phyloP scores from a whole-genome alignment of 2,797 vertebrate species.

The Rhinogobio ventralis region DNA sequence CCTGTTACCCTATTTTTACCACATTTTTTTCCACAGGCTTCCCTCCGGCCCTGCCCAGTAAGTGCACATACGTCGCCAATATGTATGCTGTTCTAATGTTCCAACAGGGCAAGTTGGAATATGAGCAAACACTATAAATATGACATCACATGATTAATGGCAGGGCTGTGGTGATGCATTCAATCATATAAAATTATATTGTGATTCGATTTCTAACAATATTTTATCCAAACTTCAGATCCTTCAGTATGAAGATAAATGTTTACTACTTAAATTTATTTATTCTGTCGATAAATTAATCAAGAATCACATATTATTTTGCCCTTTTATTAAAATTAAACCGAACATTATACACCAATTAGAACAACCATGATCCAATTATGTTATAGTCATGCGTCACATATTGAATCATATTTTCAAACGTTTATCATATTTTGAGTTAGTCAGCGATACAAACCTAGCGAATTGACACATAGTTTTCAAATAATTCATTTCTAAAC shows the following conservation, averaged over 20 bases:
- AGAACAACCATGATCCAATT: not conserved
- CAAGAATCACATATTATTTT: not conserved
- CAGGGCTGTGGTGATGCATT: not conserved
- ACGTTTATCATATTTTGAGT: not conserved
- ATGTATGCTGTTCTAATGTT: not conserved
- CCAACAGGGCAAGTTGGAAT: not conserved
- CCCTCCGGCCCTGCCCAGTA: constrained; percentile 2
- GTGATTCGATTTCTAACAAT: not conserved
- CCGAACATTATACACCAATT: not conserved
- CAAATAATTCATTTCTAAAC: not conserved
- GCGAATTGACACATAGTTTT: not conserved
- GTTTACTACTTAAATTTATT: not conserved
- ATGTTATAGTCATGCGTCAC: not conserved
- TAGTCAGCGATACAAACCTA: not conserved
- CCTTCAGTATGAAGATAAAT: not conserved
- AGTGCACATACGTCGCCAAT: constrained; percentile 3
- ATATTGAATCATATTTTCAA: no score
- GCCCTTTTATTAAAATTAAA: not conserved
- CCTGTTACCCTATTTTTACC: constrained; percentile 21
- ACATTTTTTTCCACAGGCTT: constrained; percentile 18
- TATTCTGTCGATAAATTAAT: not conserved
- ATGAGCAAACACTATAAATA: not conserved
- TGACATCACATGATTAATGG: not conserved
- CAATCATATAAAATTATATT: not conserved
- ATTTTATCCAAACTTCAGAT: not conserved